Evolutionary conservation across 2,888 invertebrate genomes (phyloP).

Genomic region (Troides oblongomaculatus): DNA sequence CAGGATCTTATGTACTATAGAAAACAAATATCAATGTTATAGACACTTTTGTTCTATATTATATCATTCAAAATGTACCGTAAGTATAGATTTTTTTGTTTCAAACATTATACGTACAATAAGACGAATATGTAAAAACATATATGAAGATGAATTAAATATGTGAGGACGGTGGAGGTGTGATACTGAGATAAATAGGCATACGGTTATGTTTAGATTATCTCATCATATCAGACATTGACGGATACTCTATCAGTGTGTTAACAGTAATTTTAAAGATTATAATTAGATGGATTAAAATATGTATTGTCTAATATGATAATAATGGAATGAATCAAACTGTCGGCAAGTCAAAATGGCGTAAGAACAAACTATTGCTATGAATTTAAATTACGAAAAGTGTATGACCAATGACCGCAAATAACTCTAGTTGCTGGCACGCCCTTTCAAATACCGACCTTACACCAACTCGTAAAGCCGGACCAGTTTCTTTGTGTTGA

Average conservation of each 20-base stretch:
- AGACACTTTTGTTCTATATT: no score
- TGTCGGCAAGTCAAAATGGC: not conserved
- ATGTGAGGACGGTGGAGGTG: no score
- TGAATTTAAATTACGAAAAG: constrained; percentile 34
- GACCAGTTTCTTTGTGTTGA: constrained; percentile 59
- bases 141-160: not conserved
- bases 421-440: constrained; percentile 47
- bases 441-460: constrained; percentile 76
- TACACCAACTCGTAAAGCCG: constrained; percentile 47
- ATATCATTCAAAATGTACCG: no score
- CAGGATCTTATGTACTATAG: no score
- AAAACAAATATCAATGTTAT: no score
- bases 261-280: no score
- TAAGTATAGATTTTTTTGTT: no score
- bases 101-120: no score
- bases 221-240: no score
- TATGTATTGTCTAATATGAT: not conserved
- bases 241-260: no score
- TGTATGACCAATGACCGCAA: constrained; percentile 48
- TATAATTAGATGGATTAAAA: not conserved
- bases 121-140: not conserved
- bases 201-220: no score
- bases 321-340: not conserved
- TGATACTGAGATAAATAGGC: no score
- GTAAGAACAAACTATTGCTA: constrained; percentile 5